Evolutionary conservation across 2,113 vertebrate genomes (phyloP).

Genomic region (Aepyceros melampus): DNA sequence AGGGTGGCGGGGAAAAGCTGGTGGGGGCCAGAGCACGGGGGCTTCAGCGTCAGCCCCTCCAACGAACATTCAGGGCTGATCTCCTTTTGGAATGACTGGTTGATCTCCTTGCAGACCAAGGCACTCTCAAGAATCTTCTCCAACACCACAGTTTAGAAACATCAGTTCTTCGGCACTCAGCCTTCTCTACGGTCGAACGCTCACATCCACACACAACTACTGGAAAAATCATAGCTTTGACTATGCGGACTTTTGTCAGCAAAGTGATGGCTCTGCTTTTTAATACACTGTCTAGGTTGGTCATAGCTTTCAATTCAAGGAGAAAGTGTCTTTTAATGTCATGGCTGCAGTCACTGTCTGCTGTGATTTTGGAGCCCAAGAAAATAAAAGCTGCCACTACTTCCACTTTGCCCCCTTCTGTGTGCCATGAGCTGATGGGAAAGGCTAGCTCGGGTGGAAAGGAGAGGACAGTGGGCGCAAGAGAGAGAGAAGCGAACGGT

Average conservation of each 20-base stretch:
- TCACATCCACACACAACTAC: not conserved
- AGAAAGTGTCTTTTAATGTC: not conserved
- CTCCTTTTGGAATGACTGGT: not conserved
- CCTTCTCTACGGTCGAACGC: not conserved
- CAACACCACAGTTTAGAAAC: not conserved
- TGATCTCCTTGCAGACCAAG: not conserved
- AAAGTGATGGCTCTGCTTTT: not conserved
- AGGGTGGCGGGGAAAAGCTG: not conserved
- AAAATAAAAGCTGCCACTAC: not conserved
- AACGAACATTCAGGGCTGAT: not conserved
- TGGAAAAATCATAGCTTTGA: not conserved
- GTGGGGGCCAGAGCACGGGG: not conserved
- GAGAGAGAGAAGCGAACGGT: not conserved
- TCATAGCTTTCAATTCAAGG: not conserved
- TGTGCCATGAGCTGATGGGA: not conserved
- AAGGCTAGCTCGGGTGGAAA: too few relatives aligned
- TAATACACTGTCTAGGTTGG: not conserved
- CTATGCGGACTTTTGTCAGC: not conserved
- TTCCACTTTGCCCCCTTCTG: not conserved
- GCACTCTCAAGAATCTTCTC: not conserved
- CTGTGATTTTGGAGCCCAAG: not conserved
- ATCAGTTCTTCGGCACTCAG: accelerated
- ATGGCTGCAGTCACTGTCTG: not conserved
- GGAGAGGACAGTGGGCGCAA: not conserved
- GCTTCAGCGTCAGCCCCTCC: not conserved